phyloP scores from a whole-genome alignment of 2,797 vertebrate species.

The Gallinago solitaria region DNA sequence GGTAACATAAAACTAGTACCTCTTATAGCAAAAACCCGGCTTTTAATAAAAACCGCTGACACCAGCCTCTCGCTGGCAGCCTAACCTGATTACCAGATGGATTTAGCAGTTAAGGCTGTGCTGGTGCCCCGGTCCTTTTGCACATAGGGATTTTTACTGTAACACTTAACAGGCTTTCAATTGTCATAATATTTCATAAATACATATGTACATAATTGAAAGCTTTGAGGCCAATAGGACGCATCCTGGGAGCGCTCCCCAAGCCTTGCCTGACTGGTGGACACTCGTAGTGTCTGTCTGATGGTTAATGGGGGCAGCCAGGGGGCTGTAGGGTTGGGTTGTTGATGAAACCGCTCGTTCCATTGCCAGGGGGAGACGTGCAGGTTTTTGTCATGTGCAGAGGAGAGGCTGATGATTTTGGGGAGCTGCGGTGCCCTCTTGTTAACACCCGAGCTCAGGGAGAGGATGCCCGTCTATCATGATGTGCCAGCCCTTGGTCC shows the following conservation, averaged over 20 bases:
- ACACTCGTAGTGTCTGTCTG: accelerated
- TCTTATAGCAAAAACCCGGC: not conserved
- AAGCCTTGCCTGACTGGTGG: not conserved
- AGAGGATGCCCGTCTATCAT: too few species aligned
- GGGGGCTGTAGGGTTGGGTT: not conserved
- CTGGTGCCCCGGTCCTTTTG: not conserved
- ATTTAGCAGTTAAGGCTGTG: not conserved
- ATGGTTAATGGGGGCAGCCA: not conserved
- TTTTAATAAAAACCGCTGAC: constrained; percentile 30
- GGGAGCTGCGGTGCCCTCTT: not conserved
- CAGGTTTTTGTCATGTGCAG: not conserved
- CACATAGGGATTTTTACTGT: not conserved
- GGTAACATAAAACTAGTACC: constrained; percentile 40
- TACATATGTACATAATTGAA: not conserved
- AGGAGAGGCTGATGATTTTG: not conserved
- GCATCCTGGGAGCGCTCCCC: not conserved
- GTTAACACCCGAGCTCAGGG: accelerated
- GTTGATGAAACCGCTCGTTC: not conserved
- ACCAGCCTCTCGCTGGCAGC: not conserved
- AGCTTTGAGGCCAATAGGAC: not conserved
- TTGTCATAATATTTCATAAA: not conserved
- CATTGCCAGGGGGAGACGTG: accelerated
- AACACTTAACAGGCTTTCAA: not conserved
- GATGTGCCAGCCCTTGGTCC: accelerated
- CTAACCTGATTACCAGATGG: not conserved